Percentiles rank a stretch among this genome's conserved stretches.
Conservation (phyloP, 2,113 vertebrate genomes). For the Clupea harengus region DNA sequence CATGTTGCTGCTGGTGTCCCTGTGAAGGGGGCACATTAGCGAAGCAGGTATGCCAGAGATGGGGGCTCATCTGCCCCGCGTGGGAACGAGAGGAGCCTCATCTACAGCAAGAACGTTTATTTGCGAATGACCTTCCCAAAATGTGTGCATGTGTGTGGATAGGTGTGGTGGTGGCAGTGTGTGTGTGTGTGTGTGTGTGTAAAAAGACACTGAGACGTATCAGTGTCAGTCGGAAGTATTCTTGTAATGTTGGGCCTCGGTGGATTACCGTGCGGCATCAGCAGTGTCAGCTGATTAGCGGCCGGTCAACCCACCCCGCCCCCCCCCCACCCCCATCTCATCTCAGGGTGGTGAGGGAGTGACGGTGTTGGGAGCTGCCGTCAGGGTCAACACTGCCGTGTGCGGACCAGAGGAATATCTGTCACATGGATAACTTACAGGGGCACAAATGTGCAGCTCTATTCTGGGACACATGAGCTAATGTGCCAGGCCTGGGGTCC, state of each 20-base stretch:
- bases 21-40: neutral
- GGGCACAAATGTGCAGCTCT: neutral
- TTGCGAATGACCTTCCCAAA: neutral
- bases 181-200: neutral
- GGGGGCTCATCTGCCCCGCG: neutral
- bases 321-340: neutral
- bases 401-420: neutral
- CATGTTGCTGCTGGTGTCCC: constrained; percentile 27
- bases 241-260: constrained; percentile 10
- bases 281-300: neutral
- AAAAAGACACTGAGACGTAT: neutral
- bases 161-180: neutral
- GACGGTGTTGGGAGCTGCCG: neutral
- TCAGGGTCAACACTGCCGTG: neutral
- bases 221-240: constrained; percentile 11
- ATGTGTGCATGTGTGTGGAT: neutral
- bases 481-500: neutral
- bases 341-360: neutral
- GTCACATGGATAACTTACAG: constrained; percentile 7
- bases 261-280: neutral
- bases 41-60: neutral
- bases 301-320: neutral
- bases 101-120: neutral
- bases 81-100: neutral
- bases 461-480: neutral